A percentile compares a stretch with the other conserved stretches of the same genome.
Evolutionary conservation across 2,797 vertebrate species (phyloP).

Genomic region (Denticeps clupeoides): DNA sequence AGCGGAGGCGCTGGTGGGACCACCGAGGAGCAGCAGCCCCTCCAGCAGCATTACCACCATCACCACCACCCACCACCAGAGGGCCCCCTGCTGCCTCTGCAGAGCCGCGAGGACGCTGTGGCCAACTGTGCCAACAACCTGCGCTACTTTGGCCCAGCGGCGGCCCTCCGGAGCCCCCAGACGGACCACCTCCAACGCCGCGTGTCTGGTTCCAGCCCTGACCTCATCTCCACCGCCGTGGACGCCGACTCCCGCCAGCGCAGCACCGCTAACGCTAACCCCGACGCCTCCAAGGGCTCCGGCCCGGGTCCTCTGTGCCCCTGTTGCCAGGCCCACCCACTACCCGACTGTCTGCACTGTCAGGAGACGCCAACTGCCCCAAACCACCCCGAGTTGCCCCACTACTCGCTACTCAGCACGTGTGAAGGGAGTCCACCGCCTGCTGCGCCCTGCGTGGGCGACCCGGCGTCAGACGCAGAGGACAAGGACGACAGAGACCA

Average conservation of each 20-base stretch:
- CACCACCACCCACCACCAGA: constrained; percentile 37
- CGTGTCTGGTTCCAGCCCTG: constrained; percentile 77
- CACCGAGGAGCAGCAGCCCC: constrained; percentile 51
- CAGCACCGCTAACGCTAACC: constrained; percentile 41
- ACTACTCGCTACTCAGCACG: constrained; percentile 47
- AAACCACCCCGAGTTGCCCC: constrained; percentile 52
- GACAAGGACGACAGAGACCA: constrained; percentile 34
- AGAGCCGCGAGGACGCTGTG: constrained; percentile 72
- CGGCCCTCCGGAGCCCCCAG: constrained; percentile 86
- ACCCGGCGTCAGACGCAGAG: constrained; percentile 30
- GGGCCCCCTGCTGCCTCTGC: constrained; percentile 49
- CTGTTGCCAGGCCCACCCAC: constrained; percentile 69
- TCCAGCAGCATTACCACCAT: constrained; percentile 43
- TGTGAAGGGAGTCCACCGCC: constrained; percentile 44
- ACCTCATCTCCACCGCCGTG: constrained; percentile 81
- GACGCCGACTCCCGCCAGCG: constrained; percentile 64
- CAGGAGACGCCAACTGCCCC: constrained; percentile 44
- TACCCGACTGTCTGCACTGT: constrained; percentile 71
- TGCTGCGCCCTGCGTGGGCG: constrained; percentile 3
- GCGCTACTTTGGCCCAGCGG: constrained; percentile 87
- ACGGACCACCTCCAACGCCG: constrained; percentile 79
- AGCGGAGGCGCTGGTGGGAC: constrained; percentile 41
- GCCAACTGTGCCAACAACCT: constrained; percentile 88
- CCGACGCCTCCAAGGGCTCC: constrained; percentile 21
- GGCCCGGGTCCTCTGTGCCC: constrained; percentile 54